Conservation (phyloP, 1,140 invertebrate genomes). For the Neodiprion lecontei region DNA sequence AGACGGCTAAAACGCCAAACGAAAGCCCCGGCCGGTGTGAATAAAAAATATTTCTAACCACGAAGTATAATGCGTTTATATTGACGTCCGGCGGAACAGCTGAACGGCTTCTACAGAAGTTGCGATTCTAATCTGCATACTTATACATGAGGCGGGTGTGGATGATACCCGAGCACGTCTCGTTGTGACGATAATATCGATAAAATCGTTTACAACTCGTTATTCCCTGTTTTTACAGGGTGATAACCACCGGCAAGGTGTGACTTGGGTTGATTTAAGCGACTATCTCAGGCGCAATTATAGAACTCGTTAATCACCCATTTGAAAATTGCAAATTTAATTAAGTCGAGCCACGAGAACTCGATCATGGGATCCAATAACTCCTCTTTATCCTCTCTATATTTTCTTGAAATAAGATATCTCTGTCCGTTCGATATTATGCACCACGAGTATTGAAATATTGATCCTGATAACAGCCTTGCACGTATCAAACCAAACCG, state of each 20-base stretch:
- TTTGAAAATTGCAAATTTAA: not conserved
- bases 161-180: not conserved
- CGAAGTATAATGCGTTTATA: not conserved
- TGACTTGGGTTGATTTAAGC: not conserved
- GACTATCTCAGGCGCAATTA: not conserved
- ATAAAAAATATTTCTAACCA: not conserved
- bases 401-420: not conserved
- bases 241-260: not conserved
- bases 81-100: not conserved
- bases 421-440: not conserved
- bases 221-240: not conserved
- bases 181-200: not conserved
- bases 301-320: not conserved
- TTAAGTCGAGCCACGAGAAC: not conserved
- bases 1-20: not conserved
- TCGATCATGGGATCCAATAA: not conserved
- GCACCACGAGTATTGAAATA: not conserved
- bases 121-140: constrained; percentile 5
- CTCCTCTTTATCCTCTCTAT: not conserved
- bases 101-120: constrained; percentile 2
- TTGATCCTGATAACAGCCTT: not conserved
- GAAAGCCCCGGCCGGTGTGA: not conserved
- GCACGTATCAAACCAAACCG: no score
- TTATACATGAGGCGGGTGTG: not conserved
- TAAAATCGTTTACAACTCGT: constrained; percentile 7